Evolutionary conservation across 2,113 vertebrate species (phyloP).

Genomic region (Saguinus midas): DNA sequence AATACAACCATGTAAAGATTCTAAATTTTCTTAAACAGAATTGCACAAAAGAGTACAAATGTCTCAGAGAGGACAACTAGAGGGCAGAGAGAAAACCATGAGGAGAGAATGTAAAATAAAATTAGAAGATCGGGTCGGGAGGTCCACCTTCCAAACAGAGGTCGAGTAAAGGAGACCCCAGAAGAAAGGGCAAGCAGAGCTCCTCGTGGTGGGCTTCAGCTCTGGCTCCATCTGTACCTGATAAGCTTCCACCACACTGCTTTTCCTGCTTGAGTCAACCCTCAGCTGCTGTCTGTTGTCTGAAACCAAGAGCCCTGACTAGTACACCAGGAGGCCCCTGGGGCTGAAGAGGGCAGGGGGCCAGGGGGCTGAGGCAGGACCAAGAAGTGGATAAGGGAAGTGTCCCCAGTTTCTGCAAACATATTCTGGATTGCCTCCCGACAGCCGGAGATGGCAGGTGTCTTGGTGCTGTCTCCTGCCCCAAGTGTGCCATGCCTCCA

Average conservation of each 20-base stretch:
- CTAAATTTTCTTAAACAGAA: background rate
- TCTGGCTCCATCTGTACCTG: background rate
- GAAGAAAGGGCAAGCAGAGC: background rate
- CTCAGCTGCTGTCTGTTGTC: background rate
- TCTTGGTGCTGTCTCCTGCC: background rate
- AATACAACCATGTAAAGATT: background rate
- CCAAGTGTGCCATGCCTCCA: fast-evolving
- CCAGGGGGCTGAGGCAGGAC: fast-evolving
- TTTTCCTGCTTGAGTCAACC: too few relatives aligned
- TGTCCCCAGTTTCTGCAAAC: background rate
- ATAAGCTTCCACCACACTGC: too few relatives aligned
- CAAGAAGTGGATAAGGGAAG: background rate
- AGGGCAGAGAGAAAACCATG: background rate
- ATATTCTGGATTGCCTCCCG: background rate
- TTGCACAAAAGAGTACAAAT: background rate
- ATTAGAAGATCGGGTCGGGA: background rate
- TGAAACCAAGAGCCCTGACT: background rate
- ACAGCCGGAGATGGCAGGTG: background rate
- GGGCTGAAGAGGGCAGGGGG: background rate
- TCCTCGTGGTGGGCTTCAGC: background rate
- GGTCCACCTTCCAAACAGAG: background rate
- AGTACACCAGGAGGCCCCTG: too few relatives aligned
- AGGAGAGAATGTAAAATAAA: too few relatives aligned
- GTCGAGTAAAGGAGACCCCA: too few relatives aligned
- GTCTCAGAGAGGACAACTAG: background rate